Percentiles rank a stretch among this genome's conserved stretches.
phyloP scores from a whole-genome alignment of 2,797 vertebrate species.

The Microctenopoma steveboyesi region DNA sequence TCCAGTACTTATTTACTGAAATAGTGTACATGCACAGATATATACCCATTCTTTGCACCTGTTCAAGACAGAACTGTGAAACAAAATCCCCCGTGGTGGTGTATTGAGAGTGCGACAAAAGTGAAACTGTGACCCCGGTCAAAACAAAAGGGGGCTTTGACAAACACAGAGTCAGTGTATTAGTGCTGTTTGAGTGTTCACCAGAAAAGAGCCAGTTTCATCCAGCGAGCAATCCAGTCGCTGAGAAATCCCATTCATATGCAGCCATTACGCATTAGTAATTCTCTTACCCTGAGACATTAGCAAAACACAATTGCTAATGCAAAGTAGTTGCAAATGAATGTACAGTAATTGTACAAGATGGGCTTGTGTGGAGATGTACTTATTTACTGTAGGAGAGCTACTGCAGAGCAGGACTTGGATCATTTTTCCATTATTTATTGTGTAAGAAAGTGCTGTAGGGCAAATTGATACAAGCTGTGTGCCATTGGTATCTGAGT shows the following conservation, averaged over 20 bases:
- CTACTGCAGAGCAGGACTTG: neutral
- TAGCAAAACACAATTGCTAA: slow-evolving; percentile 33
- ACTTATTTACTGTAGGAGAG: slow-evolving; percentile 29
- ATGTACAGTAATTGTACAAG: slow-evolving; percentile 27
- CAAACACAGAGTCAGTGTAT: neutral
- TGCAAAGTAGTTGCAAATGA: slow-evolving; percentile 45
- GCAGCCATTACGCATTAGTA: slow-evolving; percentile 33
- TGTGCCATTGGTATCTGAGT: neutral
- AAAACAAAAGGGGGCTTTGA: slow-evolving; percentile 28
- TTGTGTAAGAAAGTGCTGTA: slow-evolving; percentile 23
- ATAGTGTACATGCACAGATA: slow-evolving; percentile 10
- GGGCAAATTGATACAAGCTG: slow-evolving; percentile 26
- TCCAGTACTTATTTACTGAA: slow-evolving; percentile 21
- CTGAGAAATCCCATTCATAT: slow-evolving; percentile 21
- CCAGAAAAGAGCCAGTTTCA: slow-evolving; percentile 10
- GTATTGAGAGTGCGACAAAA: slow-evolving; percentile 35
- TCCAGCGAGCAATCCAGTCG: slow-evolving; percentile 9
- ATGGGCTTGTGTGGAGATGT: slow-evolving; percentile 24
- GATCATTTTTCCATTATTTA: slow-evolving; percentile 30
- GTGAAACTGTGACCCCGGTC: slow-evolving; percentile 28
- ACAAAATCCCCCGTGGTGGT: slow-evolving; percentile 37
- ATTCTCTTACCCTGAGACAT: slow-evolving; percentile 31
- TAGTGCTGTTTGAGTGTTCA: neutral
- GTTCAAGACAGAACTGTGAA: slow-evolving; percentile 43
- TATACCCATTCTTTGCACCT: slow-evolving; percentile 43